Evolutionary conservation across 2,797 vertebrate genomes (phyloP).

Genomic region (Typhlichthys subterraneus): DNA sequence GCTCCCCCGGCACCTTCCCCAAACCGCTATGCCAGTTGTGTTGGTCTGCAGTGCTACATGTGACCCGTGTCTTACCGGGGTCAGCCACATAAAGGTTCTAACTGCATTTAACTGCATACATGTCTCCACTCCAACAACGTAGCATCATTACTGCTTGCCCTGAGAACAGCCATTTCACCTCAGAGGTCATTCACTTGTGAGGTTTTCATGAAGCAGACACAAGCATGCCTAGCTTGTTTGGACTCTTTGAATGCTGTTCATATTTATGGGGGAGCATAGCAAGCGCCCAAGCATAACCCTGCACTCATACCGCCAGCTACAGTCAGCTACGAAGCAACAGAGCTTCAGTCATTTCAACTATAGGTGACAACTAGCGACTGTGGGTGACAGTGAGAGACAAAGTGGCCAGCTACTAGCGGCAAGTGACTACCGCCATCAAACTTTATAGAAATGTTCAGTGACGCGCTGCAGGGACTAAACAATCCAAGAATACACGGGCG

Average conservation of each 20-base stretch:
- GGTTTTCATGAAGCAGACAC: not conserved
- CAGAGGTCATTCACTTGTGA: not conserved
- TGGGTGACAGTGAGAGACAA: no score
- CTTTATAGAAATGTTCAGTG: no score
- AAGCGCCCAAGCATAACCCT: constrained; percentile 3
- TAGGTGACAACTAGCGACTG: no score
- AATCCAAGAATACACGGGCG: no score
- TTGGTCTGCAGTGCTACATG: constrained; percentile 28
- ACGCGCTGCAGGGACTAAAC: no score
- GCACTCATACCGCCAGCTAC: no score
- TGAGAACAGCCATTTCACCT: not conserved
- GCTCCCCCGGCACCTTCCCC: constrained; percentile 18
- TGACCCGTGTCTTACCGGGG: constrained; percentile 54
- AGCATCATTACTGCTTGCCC: not conserved
- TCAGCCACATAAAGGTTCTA: constrained; percentile 47
- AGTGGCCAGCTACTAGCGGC: no score
- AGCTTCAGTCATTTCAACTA: no score
- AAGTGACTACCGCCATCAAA: no score
- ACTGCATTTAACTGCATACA: constrained; percentile 18
- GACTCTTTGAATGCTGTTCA: constrained; percentile 8
- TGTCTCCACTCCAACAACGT: not conserved
- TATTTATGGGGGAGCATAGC: constrained; percentile 12
- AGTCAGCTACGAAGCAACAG: no score
- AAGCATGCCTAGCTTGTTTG: not conserved
- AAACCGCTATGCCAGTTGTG: constrained; percentile 33